Conservation (phyloP, 2,113 vertebrate genomes). For the Bos indicus region DNA sequence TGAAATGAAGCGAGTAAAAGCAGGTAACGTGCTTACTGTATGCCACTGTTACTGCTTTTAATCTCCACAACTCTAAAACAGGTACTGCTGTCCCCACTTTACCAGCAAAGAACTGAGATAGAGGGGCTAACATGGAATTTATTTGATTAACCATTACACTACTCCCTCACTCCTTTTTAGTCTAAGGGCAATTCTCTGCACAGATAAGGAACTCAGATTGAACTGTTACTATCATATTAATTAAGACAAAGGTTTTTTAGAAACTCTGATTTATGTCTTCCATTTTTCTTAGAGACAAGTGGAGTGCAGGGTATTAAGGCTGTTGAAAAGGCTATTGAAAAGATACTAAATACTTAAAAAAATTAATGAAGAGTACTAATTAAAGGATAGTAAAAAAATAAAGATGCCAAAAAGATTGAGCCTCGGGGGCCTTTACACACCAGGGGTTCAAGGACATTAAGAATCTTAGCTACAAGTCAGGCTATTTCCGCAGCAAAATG, state of each 20-base stretch:
- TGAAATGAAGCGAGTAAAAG: neutral
- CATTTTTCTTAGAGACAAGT: neutral
- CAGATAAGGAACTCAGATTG: neutral
- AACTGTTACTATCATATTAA: neutral
- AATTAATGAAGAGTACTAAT: neutral
- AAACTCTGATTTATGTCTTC: neutral
- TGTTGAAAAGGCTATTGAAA: neutral
- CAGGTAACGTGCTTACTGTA: neutral
- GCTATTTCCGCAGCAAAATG: slow-evolving; percentile 56
- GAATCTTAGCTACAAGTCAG: slow-evolving; percentile 1
- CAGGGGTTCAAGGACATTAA: neutral
- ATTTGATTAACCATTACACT: too few species aligned
- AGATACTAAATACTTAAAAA: neutral
- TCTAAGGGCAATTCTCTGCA: neutral
- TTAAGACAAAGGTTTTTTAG: neutral
- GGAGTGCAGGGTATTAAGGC: neutral
- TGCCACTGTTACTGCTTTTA: neutral
- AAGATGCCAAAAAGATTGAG: neutral
- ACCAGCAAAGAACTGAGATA: neutral
- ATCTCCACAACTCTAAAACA: neutral
- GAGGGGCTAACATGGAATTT: neutral
- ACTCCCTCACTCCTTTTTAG: neutral
- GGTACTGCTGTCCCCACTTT: neutral
- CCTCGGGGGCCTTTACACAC: neutral
- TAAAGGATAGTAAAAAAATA: neutral